Conservation (phyloP, 2,888 invertebrate genomes). For the Nephrocerus scutellatus region DNA sequence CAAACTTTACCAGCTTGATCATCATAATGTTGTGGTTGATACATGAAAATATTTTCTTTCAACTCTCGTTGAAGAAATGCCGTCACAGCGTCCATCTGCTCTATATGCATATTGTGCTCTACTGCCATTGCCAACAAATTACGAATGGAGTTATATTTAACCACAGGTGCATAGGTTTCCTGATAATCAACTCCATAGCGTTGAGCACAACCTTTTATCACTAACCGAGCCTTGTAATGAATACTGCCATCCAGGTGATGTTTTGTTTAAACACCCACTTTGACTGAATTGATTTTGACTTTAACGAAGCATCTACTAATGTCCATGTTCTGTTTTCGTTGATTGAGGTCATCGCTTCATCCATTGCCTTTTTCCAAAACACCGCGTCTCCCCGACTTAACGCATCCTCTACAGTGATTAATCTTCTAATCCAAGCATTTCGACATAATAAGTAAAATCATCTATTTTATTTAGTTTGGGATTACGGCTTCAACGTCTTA, state of each 20-base stretch:
- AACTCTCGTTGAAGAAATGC: constrained; percentile 18
- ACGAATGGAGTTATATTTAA: constrained; percentile 19
- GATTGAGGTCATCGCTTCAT: constrained; percentile 24
- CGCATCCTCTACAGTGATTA: too few species aligned
- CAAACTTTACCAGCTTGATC: constrained; percentile 10
- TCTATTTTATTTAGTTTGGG: too few species aligned
- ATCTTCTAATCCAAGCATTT: too few species aligned
- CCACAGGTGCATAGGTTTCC: constrained; percentile 23
- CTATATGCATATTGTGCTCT: constrained; percentile 5
- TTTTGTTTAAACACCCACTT: constrained; percentile 29
- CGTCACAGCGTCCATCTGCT: constrained; percentile 15
- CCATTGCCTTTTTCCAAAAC: too few species aligned
- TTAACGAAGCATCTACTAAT: constrained; percentile 17
- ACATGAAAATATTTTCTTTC: constrained; percentile 9
- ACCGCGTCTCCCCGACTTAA: too few species aligned
- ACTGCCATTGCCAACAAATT: constrained; percentile 15
- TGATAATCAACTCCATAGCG: constrained; percentile 21
- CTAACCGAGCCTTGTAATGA: constrained; percentile 23
- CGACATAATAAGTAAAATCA: too few species aligned
- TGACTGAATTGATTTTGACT: constrained; percentile 20
- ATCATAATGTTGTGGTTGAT: constrained; percentile 15
- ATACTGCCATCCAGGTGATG: constrained; percentile 20
- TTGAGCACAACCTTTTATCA: constrained; percentile 28
- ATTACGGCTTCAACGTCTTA: too few species aligned
- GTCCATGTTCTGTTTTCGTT: constrained; percentile 23